A percentile compares a stretch with the other conserved stretches of the same genome.
Conservation (phyloP, 2,113 vertebrate genomes). For the Pachycephala philippinensis region DNA sequence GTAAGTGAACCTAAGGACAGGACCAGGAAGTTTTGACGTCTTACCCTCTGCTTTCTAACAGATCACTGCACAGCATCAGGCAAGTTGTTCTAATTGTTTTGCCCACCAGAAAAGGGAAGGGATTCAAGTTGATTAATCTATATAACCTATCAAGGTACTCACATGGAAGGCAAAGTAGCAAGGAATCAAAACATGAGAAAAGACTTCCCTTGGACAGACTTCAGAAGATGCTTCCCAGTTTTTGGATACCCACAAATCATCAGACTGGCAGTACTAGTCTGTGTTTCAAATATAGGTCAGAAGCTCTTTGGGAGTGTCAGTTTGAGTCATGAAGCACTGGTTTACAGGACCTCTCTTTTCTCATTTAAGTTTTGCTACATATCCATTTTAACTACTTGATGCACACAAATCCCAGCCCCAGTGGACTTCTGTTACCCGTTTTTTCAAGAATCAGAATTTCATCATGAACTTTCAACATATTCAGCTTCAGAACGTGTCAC, state of each 20-base stretch:
- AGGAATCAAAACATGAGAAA: neutral
- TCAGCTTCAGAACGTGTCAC: neutral
- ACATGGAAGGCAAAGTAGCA: neutral
- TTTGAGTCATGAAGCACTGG: conserved; percentile 18
- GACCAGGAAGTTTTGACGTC: neutral
- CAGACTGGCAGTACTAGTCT: conserved; percentile 58
- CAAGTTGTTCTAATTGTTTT: neutral
- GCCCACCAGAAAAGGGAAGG: neutral
- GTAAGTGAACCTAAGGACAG: neutral
- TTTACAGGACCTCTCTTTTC: neutral
- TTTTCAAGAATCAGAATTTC: neutral
- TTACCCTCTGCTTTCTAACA: neutral
- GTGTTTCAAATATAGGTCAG: conserved; percentile 44
- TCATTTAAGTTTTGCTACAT: neutral
- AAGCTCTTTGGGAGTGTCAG: conserved; percentile 42
- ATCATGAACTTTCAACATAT: neutral
- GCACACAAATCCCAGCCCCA: neutral
- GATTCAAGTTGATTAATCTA: neutral
- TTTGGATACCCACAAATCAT: conserved; percentile 49
- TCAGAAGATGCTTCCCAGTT: conserved; percentile 13
- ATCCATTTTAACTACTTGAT: neutral
- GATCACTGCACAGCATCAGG: neutral
- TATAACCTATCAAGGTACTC: neutral
- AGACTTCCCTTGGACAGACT: neutral
- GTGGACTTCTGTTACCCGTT: neutral